These are phyloP conservation scores for Pyralis farinalis DNA, from an alignment of 2,888 invertebrate genomes.

Conservation along the genomic window DNA sequence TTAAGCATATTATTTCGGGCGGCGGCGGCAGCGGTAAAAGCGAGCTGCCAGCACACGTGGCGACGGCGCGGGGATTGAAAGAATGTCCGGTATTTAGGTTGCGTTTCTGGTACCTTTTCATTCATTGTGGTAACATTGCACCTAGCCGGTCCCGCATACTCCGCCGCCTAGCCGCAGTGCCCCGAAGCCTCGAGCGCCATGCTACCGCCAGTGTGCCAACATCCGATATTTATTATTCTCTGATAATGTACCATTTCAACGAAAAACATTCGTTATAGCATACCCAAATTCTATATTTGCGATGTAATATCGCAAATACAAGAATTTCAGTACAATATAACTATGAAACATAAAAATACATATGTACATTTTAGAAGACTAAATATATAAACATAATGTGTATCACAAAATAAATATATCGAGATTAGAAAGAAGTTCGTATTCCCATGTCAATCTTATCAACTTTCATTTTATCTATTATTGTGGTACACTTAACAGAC, in stretches of 20 bases:
- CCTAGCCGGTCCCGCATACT: conserved; percentile 40
- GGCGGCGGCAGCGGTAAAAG: conserved; percentile 64
- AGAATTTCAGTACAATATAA: no score
- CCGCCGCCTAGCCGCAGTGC: conserved; percentile 1
- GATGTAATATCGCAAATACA: no score
- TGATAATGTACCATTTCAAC: no score
- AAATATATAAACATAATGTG: no score
- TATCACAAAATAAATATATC: not conserved
- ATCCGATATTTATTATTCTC: not conserved
- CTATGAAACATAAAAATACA: no score
- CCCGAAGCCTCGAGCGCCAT: not conserved
- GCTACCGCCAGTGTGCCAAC: not conserved
- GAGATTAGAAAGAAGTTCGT: not conserved
- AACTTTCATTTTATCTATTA: conserved; percentile 1
- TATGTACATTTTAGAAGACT: no score
- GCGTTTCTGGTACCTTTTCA: conserved; percentile 77
- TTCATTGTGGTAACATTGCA: conserved; percentile 76
- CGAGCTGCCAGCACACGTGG: conserved; percentile 66
- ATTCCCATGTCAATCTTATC: conserved; percentile 1
- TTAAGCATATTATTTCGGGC: conserved; percentile 64
- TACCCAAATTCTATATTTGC: no score
- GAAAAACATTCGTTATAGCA: no score
- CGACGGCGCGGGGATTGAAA: conserved; percentile 56
- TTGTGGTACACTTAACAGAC: not conserved
- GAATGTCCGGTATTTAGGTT: conserved; percentile 79